A percentile compares a stretch with the other conserved stretches of the same genome.
Evolutionary conservation across 2,888 invertebrate genomes (phyloP).

Genomic region (Mythimna ferrago): DNA sequence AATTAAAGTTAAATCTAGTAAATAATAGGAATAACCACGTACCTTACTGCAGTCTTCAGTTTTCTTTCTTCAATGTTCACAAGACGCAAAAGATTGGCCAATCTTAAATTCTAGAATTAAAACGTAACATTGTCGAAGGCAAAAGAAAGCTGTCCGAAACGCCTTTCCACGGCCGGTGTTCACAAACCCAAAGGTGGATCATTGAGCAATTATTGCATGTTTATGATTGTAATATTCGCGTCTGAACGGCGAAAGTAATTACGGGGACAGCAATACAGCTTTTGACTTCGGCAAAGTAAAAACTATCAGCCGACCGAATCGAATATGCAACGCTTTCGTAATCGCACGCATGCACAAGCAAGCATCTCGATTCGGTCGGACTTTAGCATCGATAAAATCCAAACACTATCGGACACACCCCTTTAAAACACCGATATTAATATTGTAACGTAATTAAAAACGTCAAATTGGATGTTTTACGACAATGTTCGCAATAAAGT

Average conservation of each 20-base stretch:
- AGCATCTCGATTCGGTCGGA: conserved; percentile 72
- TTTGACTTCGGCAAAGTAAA: conserved; percentile 83
- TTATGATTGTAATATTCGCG: conserved; percentile 83
- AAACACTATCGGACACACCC: conserved; percentile 88
- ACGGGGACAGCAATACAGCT: conserved; percentile 80
- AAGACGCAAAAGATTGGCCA: conserved; percentile 84
- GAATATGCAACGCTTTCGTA: conserved; percentile 69
- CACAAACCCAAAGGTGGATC: conserved; percentile 78
- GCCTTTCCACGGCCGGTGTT: conserved; percentile 66
- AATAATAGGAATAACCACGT: conserved; percentile 75
- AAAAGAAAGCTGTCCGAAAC: conserved; percentile 81
- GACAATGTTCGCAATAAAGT: conserved; percentile 74
- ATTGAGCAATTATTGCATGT: conserved; percentile 83
- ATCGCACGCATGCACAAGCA: conserved; percentile 58
- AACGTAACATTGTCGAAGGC: conserved; percentile 76
- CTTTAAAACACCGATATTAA: conserved; percentile 77
- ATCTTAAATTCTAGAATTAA: conserved; percentile 81
- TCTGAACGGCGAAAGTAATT: conserved; percentile 81
- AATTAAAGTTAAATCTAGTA: conserved; percentile 65
- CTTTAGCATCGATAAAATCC: conserved; percentile 77
- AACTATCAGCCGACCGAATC: conserved; percentile 79
- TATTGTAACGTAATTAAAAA: conserved; percentile 79
- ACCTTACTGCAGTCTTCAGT: conserved; percentile 77
- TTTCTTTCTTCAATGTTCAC: conserved; percentile 73
- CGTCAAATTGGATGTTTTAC: conserved; percentile 78